phyloP scores from a whole-genome alignment of 2,797 vertebrate genomes.

The Labeo calbasu region DNA sequence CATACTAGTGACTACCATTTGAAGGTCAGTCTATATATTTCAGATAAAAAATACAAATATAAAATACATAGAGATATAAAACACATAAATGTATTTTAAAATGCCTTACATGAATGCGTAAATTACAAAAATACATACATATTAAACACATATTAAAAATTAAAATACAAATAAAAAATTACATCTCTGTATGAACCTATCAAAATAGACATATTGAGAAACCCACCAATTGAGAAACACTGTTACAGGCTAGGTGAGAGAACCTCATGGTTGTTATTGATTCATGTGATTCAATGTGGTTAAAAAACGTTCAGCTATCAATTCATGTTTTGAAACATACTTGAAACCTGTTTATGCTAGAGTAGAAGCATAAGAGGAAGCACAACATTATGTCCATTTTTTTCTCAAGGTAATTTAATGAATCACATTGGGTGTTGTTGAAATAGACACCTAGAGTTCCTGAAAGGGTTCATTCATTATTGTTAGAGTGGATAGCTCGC shows the following conservation, averaged over 20 bases:
- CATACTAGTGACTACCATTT: not conserved
- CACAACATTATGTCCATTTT: not conserved
- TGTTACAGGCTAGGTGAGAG: not conserved
- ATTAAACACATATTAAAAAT: too few relatives aligned
- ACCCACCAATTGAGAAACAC: slow-evolving; percentile 11
- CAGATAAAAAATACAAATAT: not conserved
- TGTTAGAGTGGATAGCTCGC: not conserved
- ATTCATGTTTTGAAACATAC: not conserved
- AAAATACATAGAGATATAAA: not conserved
- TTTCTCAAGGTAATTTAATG: not conserved
- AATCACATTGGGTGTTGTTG: not conserved
- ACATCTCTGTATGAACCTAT: not conserved
- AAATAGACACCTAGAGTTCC: not conserved
- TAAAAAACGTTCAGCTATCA: not conserved
- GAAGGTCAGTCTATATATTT: too few relatives aligned
- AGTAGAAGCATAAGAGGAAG: not conserved
- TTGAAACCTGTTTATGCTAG: not conserved
- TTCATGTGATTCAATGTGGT: slow-evolving; percentile 33
- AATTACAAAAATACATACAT: not conserved
- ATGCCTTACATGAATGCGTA: not conserved
- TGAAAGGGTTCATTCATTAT: slow-evolving; percentile 5
- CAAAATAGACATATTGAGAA: not conserved
- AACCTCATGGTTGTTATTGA: not conserved
- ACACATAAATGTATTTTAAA: not conserved
- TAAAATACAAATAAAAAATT: too few relatives aligned